phyloP scores from a whole-genome alignment of 2,797 vertebrate species.

The Ara ararauna region DNA sequence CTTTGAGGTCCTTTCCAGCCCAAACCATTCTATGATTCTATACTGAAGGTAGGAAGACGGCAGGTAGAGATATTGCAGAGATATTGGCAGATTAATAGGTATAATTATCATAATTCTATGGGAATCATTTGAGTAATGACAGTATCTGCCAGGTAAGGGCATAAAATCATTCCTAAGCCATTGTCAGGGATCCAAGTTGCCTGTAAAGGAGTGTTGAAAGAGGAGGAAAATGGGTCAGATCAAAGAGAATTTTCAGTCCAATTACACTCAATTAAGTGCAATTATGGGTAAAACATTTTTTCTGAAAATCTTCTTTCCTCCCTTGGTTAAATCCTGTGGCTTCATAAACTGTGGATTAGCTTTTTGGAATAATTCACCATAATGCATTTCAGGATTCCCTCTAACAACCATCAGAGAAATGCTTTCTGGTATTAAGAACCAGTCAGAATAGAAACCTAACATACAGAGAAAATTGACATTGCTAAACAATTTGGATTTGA shows the following conservation, averaged over 20 bases:
- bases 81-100: not conserved
- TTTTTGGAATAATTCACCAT: not conserved
- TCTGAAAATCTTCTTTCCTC: not conserved
- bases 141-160: not conserved
- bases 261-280: not conserved
- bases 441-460: constrained; percentile 23
- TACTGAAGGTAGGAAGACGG: not conserved
- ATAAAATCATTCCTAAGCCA: not conserved
- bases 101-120: not conserved
- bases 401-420: not conserved
- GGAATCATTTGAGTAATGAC: not conserved
- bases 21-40: not conserved
- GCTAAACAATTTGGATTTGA: constrained; percentile 32
- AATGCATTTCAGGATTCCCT: not conserved
- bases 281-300: not conserved
- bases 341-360: not conserved
- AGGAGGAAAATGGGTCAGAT: not conserved
- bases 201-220: not conserved
- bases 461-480: constrained; percentile 3
- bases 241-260: not conserved
- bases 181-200: not conserved
- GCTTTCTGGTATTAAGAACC: constrained; percentile 24
- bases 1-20: not conserved
- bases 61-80: not conserved
- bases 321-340: not conserved